Evolutionary conservation across 2,113 vertebrate species (phyloP).

Genomic region (Actenoides lindsayi): DNA sequence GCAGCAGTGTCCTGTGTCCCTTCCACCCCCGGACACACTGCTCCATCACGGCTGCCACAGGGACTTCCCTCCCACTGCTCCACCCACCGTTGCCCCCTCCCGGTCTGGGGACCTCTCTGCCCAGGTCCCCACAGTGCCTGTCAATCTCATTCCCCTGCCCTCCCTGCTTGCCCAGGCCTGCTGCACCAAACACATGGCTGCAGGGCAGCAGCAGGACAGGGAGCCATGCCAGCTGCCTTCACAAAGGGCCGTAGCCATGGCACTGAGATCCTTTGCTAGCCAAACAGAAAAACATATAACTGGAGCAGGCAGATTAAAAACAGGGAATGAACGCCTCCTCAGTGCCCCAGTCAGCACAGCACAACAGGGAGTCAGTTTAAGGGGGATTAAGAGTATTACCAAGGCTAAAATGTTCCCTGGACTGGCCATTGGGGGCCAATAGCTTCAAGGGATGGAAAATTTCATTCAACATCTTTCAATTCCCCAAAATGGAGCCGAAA

Average conservation of each 20-base stretch:
- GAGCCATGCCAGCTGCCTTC: not conserved
- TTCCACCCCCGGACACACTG: accelerated
- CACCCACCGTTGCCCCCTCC: not conserved
- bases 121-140: not conserved
- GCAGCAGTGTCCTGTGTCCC: not conserved
- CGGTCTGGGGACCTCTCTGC: not conserved
- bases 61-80: not conserved
- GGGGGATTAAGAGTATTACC: slow-evolving; percentile 28
- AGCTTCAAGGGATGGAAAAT: not conserved
- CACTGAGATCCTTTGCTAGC: slow-evolving; percentile 1
- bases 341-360: not conserved
- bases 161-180: not conserved
- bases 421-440: not conserved
- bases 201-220: not conserved
- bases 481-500: not conserved
- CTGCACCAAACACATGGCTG: not conserved
- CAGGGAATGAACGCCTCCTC: not conserved
- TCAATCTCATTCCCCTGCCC: not conserved
- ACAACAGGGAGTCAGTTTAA: slow-evolving; percentile 28
- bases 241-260: slow-evolving; percentile 21
- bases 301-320: slow-evolving; percentile 22
- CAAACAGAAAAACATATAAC: slow-evolving; percentile 33
- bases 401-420: slow-evolving; percentile 6
- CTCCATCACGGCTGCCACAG: not conserved
- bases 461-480: not conserved